Percentiles rank a stretch among this genome's conserved stretches.
phyloP scores from a whole-genome alignment of 2,797 vertebrate genomes.

The Enteromius argenteus region DNA sequence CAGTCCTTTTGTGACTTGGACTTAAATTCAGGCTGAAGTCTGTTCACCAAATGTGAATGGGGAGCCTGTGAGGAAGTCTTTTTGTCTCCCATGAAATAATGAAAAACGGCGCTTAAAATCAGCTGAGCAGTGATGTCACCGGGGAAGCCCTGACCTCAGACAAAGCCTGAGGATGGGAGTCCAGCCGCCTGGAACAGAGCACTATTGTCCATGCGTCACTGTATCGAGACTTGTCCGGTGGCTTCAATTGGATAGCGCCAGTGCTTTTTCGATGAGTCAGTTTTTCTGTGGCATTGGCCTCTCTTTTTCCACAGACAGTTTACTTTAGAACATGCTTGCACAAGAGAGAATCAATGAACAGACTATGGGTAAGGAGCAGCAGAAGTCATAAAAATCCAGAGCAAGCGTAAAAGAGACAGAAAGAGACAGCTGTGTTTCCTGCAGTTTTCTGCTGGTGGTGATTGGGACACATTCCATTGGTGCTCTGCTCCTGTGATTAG shows the following conservation, averaged over 20 bases:
- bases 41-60: conserved; percentile 21
- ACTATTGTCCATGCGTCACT: conserved; percentile 69
- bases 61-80: conserved; percentile 23
- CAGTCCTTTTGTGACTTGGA: conserved; percentile 24
- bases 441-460: conserved; percentile 50
- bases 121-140: conserved; percentile 77
- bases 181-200: conserved; percentile 66
- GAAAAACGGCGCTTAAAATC: conserved; percentile 63
- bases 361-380: conserved; percentile 27
- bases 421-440: conserved; percentile 16
- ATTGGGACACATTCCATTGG: conserved; percentile 60
- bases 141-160: conserved; percentile 75
- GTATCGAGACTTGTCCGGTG: conserved; percentile 62
- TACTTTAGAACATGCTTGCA: background rate
- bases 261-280: conserved; percentile 48
- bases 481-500: conserved; percentile 71
- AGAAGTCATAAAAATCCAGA: conserved; percentile 8
- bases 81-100: conserved; percentile 39
- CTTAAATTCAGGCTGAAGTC: conserved; percentile 19
- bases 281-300: conserved; percentile 41
- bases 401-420: background rate
- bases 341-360: conserved; percentile 37
- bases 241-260: conserved; percentile 56
- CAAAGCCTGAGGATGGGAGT: conserved; percentile 67
- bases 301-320: conserved; percentile 29